Evolutionary conservation across 2,888 invertebrate genomes (phyloP).

Genomic region (Eulithis prunata): DNA sequence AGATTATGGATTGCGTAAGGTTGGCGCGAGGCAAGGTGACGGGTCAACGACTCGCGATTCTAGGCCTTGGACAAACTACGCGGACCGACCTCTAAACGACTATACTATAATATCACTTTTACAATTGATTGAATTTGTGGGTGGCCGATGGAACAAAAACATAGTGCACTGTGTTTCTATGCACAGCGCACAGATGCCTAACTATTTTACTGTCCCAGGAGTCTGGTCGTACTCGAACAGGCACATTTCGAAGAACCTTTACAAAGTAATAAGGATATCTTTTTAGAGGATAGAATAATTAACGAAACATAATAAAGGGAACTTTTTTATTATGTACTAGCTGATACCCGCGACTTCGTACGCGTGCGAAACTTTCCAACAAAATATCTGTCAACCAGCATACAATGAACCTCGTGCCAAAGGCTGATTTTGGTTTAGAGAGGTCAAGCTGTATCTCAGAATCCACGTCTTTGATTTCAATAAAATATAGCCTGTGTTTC

Average conservation of each 20-base stretch:
- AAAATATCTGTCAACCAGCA: too few species aligned
- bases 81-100: conserved; percentile 73
- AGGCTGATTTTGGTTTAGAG: too few species aligned
- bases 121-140: conserved; percentile 33
- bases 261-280: not conserved
- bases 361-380: too few species aligned
- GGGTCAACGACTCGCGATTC: conserved; percentile 77
- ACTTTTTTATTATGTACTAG: too few species aligned
- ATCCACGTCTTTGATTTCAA: too few species aligned
- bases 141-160: conserved; percentile 26
- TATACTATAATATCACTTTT: conserved; percentile 53
- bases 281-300: too few species aligned
- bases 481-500: too few species aligned
- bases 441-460: too few species aligned
- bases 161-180: conserved; percentile 6
- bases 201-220: not conserved
- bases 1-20: conserved; percentile 82
- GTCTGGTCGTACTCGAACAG: not conserved
- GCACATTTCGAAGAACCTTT: not conserved
- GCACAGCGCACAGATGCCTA: not conserved
- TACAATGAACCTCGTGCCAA: too few species aligned
- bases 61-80: conserved; percentile 77
- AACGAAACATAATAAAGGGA: too few species aligned
- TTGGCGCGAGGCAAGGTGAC: conserved; percentile 79
- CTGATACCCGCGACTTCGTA: too few species aligned